phyloP scores from a whole-genome alignment of 2,113 vertebrate species.

The Zapus hudsonius region DNA sequence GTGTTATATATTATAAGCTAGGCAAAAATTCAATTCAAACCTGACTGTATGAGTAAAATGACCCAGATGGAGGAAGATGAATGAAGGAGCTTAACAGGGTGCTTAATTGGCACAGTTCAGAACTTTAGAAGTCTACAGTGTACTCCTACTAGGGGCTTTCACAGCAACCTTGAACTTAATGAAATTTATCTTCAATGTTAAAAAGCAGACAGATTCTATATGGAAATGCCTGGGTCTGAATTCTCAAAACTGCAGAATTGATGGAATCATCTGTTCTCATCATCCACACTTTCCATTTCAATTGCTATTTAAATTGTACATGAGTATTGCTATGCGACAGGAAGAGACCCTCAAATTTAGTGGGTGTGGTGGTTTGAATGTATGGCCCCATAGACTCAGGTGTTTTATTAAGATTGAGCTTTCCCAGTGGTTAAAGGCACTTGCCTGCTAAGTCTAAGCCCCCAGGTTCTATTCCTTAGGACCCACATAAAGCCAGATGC shows the following conservation, averaged over 20 bases:
- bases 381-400: no score
- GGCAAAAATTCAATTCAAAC: neutral
- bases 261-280: neutral
- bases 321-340: neutral
- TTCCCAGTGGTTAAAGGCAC: no score
- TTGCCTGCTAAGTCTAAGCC: no score
- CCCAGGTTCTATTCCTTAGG: no score
- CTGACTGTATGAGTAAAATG: neutral
- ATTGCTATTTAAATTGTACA: neutral
- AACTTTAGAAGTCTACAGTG: slow-evolving; percentile 20
- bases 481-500: no score
- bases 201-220: neutral
- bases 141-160: neutral
- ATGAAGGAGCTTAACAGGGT: neutral
- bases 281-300: neutral
- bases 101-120: neutral
- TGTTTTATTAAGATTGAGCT: no score
- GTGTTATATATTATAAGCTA: neutral
- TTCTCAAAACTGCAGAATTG: neutral
- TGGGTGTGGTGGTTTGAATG: no score
- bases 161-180: neutral
- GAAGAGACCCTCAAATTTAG: neutral
- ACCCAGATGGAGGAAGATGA: neutral
- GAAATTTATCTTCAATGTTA: neutral
- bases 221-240: neutral